These are phyloP conservation scores for Artemia sinica DNA, from an alignment of 2,888 invertebrate species.

Conservation along the genomic window DNA sequence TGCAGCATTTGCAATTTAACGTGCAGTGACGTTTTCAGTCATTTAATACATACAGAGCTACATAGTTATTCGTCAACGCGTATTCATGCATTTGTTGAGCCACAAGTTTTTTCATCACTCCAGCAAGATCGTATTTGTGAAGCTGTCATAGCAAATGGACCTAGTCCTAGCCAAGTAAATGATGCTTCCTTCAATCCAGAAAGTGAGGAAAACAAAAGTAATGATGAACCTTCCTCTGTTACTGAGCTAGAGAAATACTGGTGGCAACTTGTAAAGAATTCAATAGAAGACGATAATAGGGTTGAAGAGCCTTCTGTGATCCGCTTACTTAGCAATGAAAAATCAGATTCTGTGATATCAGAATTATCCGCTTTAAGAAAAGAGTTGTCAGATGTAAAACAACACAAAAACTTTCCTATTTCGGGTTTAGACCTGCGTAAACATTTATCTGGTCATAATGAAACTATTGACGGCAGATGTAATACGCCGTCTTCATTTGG, in stretches of 20 bases:
- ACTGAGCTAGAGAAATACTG: neutral
- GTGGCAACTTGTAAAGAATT: constrained; percentile 1
- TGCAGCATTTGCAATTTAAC: constrained; percentile 64
- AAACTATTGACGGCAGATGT: constrained; percentile 13
- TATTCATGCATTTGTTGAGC: constrained; percentile 51
- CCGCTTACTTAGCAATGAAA: neutral
- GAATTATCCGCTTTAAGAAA: constrained; percentile 35
- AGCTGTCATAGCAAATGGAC: neutral
- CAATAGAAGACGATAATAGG: neutral
- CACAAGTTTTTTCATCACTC: constrained; percentile 32
- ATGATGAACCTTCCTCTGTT: no score
- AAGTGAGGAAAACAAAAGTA: neutral
- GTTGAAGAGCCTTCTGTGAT: neutral
- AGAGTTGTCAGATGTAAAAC: constrained; percentile 33
- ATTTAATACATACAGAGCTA: constrained; percentile 45
- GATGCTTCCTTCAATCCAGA: neutral
- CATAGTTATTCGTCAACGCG: constrained; percentile 52
- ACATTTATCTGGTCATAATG: constrained; percentile 41
- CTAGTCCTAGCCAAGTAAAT: neutral
- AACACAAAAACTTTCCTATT: constrained; percentile 36
- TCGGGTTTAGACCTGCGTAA: constrained; percentile 49
- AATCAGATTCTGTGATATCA: neutral
- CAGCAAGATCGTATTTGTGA: neutral
- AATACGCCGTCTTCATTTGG: constrained; percentile 3
- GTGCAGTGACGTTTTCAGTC: constrained; percentile 49